These are phyloP conservation scores for Tetramorium simillimum DNA, from an alignment of 1,140 invertebrate species.

Conservation along the genomic window DNA sequence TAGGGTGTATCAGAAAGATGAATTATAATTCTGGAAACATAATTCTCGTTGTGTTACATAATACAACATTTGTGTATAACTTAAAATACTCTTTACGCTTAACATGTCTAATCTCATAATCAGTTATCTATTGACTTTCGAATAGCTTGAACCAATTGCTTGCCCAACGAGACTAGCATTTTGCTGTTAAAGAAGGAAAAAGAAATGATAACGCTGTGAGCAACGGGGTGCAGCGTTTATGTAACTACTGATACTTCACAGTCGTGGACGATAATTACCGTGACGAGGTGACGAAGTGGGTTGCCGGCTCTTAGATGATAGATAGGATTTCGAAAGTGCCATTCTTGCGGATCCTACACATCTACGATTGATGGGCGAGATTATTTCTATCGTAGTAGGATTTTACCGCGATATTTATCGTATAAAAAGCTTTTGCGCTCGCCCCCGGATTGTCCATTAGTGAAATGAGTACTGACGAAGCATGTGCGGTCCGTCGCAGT, in stretches of 20 bases:
- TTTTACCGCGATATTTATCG: conserved; percentile 35
- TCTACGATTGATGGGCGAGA: neutral
- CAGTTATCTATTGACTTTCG: neutral
- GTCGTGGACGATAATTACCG: conserved; percentile 51
- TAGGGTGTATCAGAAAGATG: neutral
- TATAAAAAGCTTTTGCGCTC: conserved; percentile 41
- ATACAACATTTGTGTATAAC: neutral
- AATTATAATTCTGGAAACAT: neutral
- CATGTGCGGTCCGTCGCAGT: neutral
- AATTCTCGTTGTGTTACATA: neutral
- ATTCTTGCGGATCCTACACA: neutral
- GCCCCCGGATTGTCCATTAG: neutral
- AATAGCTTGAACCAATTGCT: neutral
- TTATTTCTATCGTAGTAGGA: conserved; percentile 4
- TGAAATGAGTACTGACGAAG: conserved; percentile 21
- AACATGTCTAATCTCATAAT: neutral
- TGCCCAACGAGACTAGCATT: neutral
- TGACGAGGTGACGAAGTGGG: conserved; percentile 9
- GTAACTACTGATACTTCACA: neutral
- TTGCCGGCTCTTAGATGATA: conserved; percentile 15
- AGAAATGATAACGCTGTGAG: neutral
- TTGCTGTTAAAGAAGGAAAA: conserved; percentile 16
- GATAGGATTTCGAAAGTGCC: conserved; percentile 28
- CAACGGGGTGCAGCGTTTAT: neutral
- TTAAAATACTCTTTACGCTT: neutral